Conservation (phyloP, 92 coral and sea anemone species). For the Zoanthus sociatus region DNA sequence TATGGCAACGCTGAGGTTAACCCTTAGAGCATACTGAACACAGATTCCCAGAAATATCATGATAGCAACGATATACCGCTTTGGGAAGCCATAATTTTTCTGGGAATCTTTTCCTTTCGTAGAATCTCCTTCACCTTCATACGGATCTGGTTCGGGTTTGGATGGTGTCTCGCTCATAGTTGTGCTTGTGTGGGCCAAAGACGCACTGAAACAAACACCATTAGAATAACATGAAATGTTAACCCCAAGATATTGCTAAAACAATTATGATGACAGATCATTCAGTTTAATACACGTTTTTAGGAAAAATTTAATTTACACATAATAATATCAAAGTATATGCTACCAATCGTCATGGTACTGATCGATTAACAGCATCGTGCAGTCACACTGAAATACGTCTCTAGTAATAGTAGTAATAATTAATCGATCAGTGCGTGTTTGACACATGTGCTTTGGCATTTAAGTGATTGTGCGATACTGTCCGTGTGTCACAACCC, state of each 20-base stretch:
- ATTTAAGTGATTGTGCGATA: too few species aligned
- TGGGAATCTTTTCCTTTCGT: slow-evolving; percentile 15
- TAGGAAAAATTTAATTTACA: too few species aligned
- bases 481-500: too few species aligned
- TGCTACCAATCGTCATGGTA: too few species aligned
- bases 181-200: background rate
- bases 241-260: background rate
- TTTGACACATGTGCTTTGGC: too few species aligned
- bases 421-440: too few species aligned
- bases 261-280: background rate
- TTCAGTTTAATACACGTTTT: too few species aligned
- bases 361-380: too few species aligned
- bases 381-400: too few species aligned
- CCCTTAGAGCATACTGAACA: slow-evolving; percentile 95
- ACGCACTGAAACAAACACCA: background rate
- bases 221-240: background rate
- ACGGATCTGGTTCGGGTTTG: slow-evolving; percentile 80
- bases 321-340: too few species aligned
- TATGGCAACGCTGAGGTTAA: slow-evolving; percentile 94
- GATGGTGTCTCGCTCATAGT: slow-evolving; percentile 45
- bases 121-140: slow-evolving; percentile 71
- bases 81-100: slow-evolving; percentile 81
- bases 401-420: too few species aligned
- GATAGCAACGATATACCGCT: slow-evolving; percentile 88
- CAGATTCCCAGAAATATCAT: slow-evolving; percentile 96